These are phyloP conservation scores for Torymus tubicola DNA, from an alignment of 2,888 invertebrate species.

Conservation along the genomic window DNA sequence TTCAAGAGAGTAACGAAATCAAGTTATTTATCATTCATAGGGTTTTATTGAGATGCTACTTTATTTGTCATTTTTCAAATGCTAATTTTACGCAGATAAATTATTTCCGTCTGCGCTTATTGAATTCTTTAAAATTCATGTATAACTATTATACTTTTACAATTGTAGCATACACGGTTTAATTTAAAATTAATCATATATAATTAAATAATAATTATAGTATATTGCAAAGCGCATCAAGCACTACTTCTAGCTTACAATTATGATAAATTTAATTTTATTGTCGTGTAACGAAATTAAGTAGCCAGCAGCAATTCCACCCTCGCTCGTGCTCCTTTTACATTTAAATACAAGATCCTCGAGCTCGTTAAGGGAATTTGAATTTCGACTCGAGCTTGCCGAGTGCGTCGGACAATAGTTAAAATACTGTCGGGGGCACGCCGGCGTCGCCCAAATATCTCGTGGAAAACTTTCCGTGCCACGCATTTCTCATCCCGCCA, in stretches of 20 bases:
- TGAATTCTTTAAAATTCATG: too few relatives aligned
- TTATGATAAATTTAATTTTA: constrained; percentile 34
- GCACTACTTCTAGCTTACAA: too few relatives aligned
- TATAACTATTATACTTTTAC: too few relatives aligned
- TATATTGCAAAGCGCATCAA: too few relatives aligned
- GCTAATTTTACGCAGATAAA: too few relatives aligned
- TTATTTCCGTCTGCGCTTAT: too few relatives aligned
- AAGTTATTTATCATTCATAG: neutral
- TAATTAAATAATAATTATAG: too few relatives aligned
- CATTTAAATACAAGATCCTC: constrained; percentile 48
- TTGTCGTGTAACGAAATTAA: constrained; percentile 22
- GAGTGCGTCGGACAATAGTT: constrained; percentile 50
- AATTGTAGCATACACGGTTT: too few relatives aligned
- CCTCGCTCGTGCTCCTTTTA: constrained; percentile 13
- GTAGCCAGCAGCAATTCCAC: constrained; percentile 15
- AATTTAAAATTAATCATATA: too few relatives aligned
- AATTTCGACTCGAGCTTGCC: constrained; percentile 39
- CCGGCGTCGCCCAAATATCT: constrained; percentile 50
- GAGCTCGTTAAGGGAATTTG: constrained; percentile 50
- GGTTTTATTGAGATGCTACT: too few relatives aligned
- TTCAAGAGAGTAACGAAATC: constrained; percentile 2
- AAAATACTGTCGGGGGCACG: constrained; percentile 37
- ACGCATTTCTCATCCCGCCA: constrained; percentile 54
- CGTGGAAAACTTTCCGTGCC: constrained; percentile 41
- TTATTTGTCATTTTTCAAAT: too few relatives aligned